phyloP scores from a whole-genome alignment of 2,888 invertebrate genomes.

The Aphodius granarius region DNA sequence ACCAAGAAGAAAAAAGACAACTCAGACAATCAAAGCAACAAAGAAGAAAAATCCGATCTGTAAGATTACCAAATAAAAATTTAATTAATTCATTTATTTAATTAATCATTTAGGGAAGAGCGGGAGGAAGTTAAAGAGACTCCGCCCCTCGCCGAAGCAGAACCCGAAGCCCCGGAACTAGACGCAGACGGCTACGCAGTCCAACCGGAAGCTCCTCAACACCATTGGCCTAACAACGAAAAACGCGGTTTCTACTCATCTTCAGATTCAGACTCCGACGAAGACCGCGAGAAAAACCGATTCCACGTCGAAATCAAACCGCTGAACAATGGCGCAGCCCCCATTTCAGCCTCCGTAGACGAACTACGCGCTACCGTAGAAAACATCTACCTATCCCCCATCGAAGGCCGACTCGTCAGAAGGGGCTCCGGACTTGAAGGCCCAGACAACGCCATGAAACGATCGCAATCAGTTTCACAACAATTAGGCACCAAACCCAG shows the following conservation, averaged over 20 bases:
- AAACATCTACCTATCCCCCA: conserved; percentile 81
- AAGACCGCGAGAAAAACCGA: conserved; percentile 56
- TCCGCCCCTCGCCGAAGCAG: conserved; percentile 43
- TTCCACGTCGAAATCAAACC: conserved; percentile 94
- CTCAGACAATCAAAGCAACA: conserved; percentile 71
- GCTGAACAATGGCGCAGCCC: conserved; percentile 83
- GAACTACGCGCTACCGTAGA: conserved; percentile 91
- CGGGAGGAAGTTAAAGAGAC: conserved; percentile 65
- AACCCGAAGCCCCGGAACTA: conserved; percentile 66
- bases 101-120: conserved; percentile 70
- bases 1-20: conserved; percentile 82
- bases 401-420: conserved; percentile 63
- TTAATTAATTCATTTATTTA: neutral
- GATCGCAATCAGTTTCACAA: conserved; percentile 77
- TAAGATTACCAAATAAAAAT: conserved; percentile 50
- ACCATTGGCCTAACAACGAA: conserved; percentile 63
- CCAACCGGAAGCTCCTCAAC: conserved; percentile 74
- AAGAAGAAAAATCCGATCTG: conserved; percentile 80
- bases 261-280: conserved; percentile 78
- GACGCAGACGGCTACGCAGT: conserved; percentile 94
- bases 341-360: conserved; percentile 94
- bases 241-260: conserved; percentile 88
- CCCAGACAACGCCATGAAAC: conserved; percentile 62
- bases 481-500: conserved; percentile 73
- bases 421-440: conserved; percentile 71